Evolutionary conservation across 1,140 invertebrate genomes (phyloP), one percentile per base, ranked within the genome.

Genomic region (Tetramorium parvispinum): DNA sequence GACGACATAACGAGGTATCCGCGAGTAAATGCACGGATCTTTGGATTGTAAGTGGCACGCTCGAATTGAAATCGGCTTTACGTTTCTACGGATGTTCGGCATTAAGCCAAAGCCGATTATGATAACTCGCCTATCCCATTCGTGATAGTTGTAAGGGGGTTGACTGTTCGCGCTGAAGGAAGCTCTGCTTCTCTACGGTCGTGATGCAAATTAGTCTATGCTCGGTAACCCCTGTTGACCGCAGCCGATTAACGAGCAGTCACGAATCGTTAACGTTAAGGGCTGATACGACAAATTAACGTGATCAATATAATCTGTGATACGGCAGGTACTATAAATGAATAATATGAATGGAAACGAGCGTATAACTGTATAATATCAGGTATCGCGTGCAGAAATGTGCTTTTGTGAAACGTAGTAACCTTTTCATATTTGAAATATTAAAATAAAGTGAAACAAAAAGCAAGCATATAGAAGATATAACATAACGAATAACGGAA

Each of bases 71-170:
- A 92, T 91, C 89, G 88, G 91, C 91, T 93, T 91, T 89, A 65
- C 73, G 78, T 85, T 89, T 85, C 68, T 85, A 85, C 59, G 81
- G 91, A 89, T 93, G 91, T 90, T 89, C 77, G 77, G 91, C 90
- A 93, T 90, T 91, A 93, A 88, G 85, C 89, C 87, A 89, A 92
- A 94, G 92, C 92, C 91, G 92, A 93, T 94, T 93, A 94, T 92
- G 88, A 92, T 93, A 93, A 91, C 93, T 91, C 86, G 79, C 81
- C 77, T 78, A 85, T 55, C 90, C 89, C 87, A 91, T 83, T 86
- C 79, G 88, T 85, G 87, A 91, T 53, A 81, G 63, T 71, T 81
- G 70, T 88, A 89, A 92, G 61, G 86, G 89, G 89, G 75, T 76
- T 73, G 66, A 73, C 68, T 87, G 46, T 27, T 79, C 73, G 43